These are phyloP conservation scores for Caenorhabditis zanzibari DNA, from an alignment of 2,888 invertebrate species.

Conservation along the genomic window DNA sequence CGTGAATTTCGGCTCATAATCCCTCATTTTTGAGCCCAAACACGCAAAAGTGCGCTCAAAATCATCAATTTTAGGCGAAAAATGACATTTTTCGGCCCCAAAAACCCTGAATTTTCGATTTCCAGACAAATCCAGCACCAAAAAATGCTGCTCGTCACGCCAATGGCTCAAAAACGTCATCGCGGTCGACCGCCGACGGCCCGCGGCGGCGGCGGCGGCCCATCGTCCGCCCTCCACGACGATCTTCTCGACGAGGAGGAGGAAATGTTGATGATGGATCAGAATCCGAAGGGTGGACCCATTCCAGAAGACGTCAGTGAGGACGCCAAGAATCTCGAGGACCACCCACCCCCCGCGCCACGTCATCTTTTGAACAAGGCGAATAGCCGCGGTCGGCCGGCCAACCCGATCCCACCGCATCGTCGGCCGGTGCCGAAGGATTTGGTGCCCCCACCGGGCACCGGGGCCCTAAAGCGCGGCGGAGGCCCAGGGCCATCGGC, in stretches of 20 bases:
- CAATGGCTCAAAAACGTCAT: constrained; percentile 53
- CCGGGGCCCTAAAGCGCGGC: neutral
- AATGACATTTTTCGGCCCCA: too few species aligned
- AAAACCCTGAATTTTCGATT: neutral
- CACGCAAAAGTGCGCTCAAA: too few species aligned
- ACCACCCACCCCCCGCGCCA: constrained; percentile 55
- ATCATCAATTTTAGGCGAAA: too few species aligned
- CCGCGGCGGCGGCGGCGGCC: neutral
- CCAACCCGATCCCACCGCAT: constrained; percentile 58
- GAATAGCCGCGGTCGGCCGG: constrained; percentile 46
- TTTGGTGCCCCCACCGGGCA: constrained; percentile 40
- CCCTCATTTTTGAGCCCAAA: too few species aligned
- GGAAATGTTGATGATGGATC: neutral
- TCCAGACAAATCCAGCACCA: constrained; percentile 60
- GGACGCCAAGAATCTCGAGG: neutral
- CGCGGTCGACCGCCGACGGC: constrained; percentile 33
- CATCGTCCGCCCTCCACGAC: neutral
- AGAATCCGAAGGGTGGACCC: neutral
- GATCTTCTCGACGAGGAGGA: constrained; percentile 5
- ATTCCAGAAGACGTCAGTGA: neutral
- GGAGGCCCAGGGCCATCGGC: neutral
- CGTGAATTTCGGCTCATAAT: too few species aligned
- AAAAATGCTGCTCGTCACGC: constrained; percentile 58
- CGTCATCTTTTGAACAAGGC: constrained; percentile 37
- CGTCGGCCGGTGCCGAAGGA: constrained; percentile 59